A percentile compares a stretch with the other conserved stretches of the same genome.
These are phyloP conservation scores for Diuraphis noxia DNA, from an alignment of 1,140 invertebrate genomes.

Conservation along the genomic window DNA sequence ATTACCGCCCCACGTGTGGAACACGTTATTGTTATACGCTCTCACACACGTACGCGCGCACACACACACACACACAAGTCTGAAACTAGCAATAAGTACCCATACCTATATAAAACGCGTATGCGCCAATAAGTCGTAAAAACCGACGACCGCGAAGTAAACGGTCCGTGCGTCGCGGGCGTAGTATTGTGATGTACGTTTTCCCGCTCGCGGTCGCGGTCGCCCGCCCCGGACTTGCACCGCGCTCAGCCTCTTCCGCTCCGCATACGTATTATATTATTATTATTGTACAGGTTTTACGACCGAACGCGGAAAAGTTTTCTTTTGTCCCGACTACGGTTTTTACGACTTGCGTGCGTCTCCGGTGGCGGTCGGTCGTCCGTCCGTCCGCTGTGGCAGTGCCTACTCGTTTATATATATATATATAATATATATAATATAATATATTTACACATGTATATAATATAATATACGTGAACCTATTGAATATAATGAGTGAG, in stretches of 20 bases:
- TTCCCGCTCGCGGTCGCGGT: neutral
- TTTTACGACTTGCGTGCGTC: constrained; percentile 10
- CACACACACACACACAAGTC: neutral
- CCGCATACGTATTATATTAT: neutral
- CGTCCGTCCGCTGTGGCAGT: neutral
- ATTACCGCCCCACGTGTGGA: neutral
- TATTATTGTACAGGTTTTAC: neutral
- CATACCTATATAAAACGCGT: neutral
- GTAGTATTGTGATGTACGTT: neutral
- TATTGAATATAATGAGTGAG: neutral
- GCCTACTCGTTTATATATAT: no score
- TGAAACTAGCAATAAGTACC: neutral
- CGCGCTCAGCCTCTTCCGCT: neutral
- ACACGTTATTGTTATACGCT: neutral
- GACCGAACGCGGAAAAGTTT: constrained; percentile 27
- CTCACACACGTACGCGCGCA: neutral
- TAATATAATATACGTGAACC: no score
- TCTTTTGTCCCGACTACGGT: constrained; percentile 13
- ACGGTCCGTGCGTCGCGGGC: neutral
- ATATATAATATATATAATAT: no score
- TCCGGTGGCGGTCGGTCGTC: neutral
- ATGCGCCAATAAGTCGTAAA: neutral
- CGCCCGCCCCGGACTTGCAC: neutral
- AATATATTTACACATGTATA: neutral
- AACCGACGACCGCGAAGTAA: constrained; percentile 1